Percentiles rank a stretch among this genome's conserved stretches.
phyloP scores from a whole-genome alignment of 2,113 vertebrate species.

The Dasyprocta punctata region DNA sequence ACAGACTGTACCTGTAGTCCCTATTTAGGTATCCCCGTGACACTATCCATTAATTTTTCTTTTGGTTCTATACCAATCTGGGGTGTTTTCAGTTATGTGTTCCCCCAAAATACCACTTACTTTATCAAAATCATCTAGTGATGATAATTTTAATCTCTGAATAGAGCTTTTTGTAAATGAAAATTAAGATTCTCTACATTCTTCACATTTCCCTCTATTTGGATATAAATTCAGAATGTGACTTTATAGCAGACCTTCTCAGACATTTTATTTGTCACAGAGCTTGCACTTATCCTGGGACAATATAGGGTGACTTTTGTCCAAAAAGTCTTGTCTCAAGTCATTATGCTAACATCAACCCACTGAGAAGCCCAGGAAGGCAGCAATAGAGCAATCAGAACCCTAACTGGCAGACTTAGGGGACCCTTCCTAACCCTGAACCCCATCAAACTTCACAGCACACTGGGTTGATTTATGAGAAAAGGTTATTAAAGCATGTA shows the following conservation, averaged over 20 bases:
- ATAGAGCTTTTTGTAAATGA: neutral
- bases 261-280: neutral
- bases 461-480: slow-evolving; percentile 70
- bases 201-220: neutral
- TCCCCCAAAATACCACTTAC: neutral
- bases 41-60: neutral
- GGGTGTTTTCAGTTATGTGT: neutral
- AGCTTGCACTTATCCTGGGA: neutral
- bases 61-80: neutral
- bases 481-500: slow-evolving; percentile 71
- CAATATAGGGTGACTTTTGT: neutral
- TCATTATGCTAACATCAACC: neutral
- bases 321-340: neutral
- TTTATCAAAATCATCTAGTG: neutral
- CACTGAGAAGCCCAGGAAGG: neutral
- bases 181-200: slow-evolving; percentile 38
- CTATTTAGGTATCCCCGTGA: neutral
- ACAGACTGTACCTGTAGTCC: neutral
- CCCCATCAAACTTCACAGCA: slow-evolving; percentile 47
- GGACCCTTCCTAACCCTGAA: neutral
- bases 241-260: neutral
- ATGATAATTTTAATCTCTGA: slow-evolving; percentile 41
- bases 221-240: slow-evolving; percentile 34
- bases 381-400: neutral
- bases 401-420: neutral